phyloP scores from a whole-genome alignment of 1,140 invertebrate genomes.

The Melitaea cinxia region DNA sequence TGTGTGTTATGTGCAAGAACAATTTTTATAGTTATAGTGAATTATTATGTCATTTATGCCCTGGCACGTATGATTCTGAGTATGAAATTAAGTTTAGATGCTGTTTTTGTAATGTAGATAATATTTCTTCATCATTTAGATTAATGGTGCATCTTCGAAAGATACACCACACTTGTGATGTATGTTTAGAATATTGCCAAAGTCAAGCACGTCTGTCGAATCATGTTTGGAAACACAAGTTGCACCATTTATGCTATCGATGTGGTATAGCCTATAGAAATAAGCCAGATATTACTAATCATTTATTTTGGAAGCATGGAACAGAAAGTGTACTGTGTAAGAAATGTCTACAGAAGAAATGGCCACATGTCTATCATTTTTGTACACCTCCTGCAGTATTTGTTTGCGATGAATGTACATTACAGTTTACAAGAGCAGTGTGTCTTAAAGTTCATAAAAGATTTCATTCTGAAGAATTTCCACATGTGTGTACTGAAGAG shows the following conservation, averaged over 20 bases:
- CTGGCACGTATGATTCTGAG: constrained; percentile 87
- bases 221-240: constrained; percentile 94
- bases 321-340: constrained; percentile 93
- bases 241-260: constrained; percentile 92
- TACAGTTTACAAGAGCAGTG: constrained; percentile 88
- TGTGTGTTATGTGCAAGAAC: constrained; percentile 92
- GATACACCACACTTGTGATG: constrained; percentile 91
- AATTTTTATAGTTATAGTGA: constrained; percentile 93
- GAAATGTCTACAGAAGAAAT: constrained; percentile 92
- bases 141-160: constrained; percentile 93
- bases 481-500: constrained; percentile 86
- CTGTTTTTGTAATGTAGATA: constrained; percentile 87
- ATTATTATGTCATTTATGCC: constrained; percentile 91
- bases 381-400: constrained; percentile 90
- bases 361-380: constrained; percentile 95
- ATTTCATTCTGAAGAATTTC: constrained; percentile 86
- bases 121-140: constrained; percentile 91
- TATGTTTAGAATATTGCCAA: constrained; percentile 90
- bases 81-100: constrained; percentile 85
- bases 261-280: constrained; percentile 93
- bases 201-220: constrained; percentile 90
- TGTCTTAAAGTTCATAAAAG: constrained; percentile 91
- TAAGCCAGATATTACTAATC: constrained; percentile 92
- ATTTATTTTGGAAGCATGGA: constrained; percentile 95
- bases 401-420: constrained; percentile 90